These are phyloP conservation scores for Sarcophaga bullata DNA, from an alignment of 1,140 invertebrate genomes.

Conservation along the genomic window DNA sequence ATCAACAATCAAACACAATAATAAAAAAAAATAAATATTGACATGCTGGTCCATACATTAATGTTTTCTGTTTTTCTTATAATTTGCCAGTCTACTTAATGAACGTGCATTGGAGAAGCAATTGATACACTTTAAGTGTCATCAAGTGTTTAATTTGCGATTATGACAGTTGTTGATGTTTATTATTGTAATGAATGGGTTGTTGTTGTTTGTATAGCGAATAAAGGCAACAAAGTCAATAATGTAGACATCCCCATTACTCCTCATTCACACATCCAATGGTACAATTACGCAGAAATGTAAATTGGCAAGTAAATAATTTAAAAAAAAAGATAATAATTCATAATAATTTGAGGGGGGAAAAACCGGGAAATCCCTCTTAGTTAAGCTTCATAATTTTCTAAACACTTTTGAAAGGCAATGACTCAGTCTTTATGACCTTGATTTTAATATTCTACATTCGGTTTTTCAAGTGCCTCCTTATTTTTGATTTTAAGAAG, in stretches of 20 bases:
- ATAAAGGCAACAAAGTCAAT: not conserved
- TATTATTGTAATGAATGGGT: not conserved
- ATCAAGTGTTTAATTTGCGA: conserved; percentile 15
- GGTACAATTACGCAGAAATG: no score
- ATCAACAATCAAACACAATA: not conserved
- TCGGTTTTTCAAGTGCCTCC: no score
- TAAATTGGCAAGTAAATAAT: no score
- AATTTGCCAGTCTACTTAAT: not conserved
- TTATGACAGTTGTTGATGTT: conserved; percentile 4
- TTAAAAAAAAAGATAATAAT: no score
- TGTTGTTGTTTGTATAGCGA: not conserved
- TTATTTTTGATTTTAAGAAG: no score
- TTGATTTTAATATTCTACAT: no score
- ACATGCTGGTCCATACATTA: not conserved
- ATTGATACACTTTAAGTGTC: not conserved
- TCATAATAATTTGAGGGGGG: no score
- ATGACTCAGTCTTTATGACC: no score
- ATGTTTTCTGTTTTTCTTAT: not conserved
- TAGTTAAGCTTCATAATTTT: no score
- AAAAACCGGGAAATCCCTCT: no score
- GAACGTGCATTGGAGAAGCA: not conserved
- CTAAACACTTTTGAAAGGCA: no score
- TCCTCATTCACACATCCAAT: no score
- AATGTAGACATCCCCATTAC: not conserved
- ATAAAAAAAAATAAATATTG: not conserved